Evolutionary conservation across 2,113 vertebrate genomes (phyloP).

Genomic region (Erpornis zantholeuca): DNA sequence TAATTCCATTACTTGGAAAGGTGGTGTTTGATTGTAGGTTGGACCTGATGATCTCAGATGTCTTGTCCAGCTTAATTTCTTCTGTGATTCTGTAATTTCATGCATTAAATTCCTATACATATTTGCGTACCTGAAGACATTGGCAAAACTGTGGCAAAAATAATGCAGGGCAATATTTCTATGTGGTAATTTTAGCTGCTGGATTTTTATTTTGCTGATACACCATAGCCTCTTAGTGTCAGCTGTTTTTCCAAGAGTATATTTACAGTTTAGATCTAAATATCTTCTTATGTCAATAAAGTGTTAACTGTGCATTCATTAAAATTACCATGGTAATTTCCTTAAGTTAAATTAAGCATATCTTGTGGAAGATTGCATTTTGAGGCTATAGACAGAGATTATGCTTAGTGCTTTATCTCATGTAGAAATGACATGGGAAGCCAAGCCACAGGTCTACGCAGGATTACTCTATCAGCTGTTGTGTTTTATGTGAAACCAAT

Average conservation of each 20-base stretch:
- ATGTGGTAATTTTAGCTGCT: not conserved
- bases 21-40: not conserved
- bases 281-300: not conserved
- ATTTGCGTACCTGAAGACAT: accelerated
- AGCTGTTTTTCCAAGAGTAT: not conserved
- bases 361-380: not conserved
- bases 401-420: not conserved
- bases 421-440: not conserved
- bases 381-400: not conserved
- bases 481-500: not conserved
- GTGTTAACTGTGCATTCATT: not conserved
- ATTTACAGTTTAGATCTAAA: not conserved
- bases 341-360: not conserved
- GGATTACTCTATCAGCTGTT: not conserved
- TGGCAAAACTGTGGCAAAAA: not conserved
- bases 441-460: not conserved
- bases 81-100: not conserved
- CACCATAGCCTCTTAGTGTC: not conserved
- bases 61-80: not conserved
- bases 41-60: not conserved
- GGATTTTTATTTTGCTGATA: not conserved
- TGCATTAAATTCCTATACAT: not conserved
- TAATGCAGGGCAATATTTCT: not conserved
- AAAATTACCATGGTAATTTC: not conserved
- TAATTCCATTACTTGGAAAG: not conserved